Base-by-base conservation (phyloP, 2,113 vertebrate genomes). In the Rhinopithecus roxellana region DNA sequence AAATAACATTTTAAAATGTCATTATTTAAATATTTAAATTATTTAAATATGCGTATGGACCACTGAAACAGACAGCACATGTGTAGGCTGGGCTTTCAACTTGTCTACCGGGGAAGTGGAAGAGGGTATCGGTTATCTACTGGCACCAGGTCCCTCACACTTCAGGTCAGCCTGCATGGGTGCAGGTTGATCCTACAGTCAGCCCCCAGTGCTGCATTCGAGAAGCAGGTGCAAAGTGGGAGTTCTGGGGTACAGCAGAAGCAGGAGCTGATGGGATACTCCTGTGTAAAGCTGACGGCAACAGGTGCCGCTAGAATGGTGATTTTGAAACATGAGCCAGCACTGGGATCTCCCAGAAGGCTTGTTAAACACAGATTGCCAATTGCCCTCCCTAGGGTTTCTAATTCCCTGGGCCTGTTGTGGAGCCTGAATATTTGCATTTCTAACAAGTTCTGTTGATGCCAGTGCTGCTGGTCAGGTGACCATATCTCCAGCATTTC, bases 131-230 rank as follows among this genome's bases (percentile, higher is more conserved):
- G 7, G 30, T 52, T 72, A n/a, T 52, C 52, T 18, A 25, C 22
- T 88, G 18, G 35, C 55, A 25, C 48, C 40, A 14, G 27, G 27
- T n/a, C 38, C 52, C 32, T 77, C 48, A 74, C 20, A 43, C 35
- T 59, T 40, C 5, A 6, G 6, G 1, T 77, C 17, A 11, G 57
- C 18, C 11, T 74, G 2, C 1, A 0, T 17, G 32, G 17, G 11
- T 64, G 16, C 45, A 61, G 9, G 61, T 3, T 32, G n/a, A 43
- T 40, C 38, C 59, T 82, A 25, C 22, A 59, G 25, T 35, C 5
- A 35, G 27, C 32, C 13, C 6, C 2, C 32, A 38, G 8, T 14
- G 10, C 38, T 74, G 7, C 52, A 4, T 35, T 23, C 59, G 23
- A 32, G 25, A 12, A 89, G 79, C 7, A 69, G 38, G 5, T 32